Evolutionary conservation across 2,797 vertebrate species (phyloP).

Genomic region (Sebastes oblongus): DNA sequence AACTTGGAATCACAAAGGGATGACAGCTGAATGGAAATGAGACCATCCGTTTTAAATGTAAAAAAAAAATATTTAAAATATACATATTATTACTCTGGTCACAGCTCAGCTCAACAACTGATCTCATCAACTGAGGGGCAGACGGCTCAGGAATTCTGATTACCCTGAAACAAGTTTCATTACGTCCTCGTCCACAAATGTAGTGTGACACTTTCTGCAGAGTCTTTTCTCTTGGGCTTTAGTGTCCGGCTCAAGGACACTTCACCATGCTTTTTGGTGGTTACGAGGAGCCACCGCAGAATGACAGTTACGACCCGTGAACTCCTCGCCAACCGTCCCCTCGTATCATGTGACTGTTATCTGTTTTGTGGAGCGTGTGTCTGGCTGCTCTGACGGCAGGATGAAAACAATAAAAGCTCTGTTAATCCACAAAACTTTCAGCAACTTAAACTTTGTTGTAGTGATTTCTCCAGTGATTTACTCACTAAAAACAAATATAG

Average conservation of each 20-base stretch:
- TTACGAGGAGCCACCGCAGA: not conserved
- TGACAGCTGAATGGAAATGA: not conserved
- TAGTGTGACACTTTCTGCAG: not conserved
- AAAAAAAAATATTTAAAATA: not conserved
- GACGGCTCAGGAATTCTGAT: slow-evolving; percentile 5
- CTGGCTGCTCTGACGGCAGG: not conserved
- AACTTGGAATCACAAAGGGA: not conserved
- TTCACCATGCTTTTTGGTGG: not conserved
- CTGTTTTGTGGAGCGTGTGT: not conserved
- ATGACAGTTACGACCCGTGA: slow-evolving; percentile 1
- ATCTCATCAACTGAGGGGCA: not conserved
- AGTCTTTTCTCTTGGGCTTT: not conserved
- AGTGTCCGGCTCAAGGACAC: not conserved
- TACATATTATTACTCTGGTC: not conserved
- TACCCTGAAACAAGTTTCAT: not conserved
- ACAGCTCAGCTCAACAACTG: not conserved
- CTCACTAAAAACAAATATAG: not conserved
- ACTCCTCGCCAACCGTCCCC: not conserved
- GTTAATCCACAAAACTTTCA: not conserved
- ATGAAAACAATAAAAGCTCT: not conserved
- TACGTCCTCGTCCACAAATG: not conserved
- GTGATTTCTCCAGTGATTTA: not conserved
- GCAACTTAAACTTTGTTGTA: not conserved
- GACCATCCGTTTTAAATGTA: not conserved
- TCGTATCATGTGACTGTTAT: not conserved